phyloP scores from a whole-genome alignment of 2,888 invertebrate genomes.

The Zaprionus lineosus region DNA sequence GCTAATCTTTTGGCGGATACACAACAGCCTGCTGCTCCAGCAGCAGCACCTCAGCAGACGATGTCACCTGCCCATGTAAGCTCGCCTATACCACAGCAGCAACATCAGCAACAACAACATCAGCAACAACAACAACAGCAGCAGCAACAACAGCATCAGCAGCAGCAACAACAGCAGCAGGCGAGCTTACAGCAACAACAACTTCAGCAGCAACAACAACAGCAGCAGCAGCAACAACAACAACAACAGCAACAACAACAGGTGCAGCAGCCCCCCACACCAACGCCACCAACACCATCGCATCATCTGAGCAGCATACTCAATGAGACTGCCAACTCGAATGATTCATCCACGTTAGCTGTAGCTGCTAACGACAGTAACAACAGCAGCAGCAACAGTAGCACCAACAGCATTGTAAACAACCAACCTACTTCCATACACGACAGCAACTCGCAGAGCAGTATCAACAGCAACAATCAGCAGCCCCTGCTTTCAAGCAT shows the following conservation, averaged over 20 bases:
- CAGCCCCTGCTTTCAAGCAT: conserved; percentile 69
- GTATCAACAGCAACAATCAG: conserved; percentile 80
- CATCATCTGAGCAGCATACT: conserved; percentile 78
- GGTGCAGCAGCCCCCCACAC: conserved; percentile 54
- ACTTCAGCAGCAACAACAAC: conserved; percentile 52
- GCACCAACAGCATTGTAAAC: conserved; percentile 82
- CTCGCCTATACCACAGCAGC: conserved; percentile 49
- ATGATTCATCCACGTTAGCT: conserved; percentile 81
- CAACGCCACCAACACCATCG: conserved; percentile 70
- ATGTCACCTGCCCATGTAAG: conserved; percentile 62
- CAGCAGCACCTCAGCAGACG: conserved; percentile 45
- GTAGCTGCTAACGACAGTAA: conserved; percentile 82
- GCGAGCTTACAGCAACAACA: conserved; percentile 41
- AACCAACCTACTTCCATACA: conserved; percentile 83
- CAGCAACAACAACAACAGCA: conserved; percentile 63
- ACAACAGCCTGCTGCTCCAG: conserved; percentile 35
- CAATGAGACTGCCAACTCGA: conserved; percentile 82
- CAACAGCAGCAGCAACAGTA: conserved; percentile 82
- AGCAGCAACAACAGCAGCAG: conserved; percentile 50
- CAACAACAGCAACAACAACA: conserved; percentile 54
- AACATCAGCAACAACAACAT: conserved; percentile 55
- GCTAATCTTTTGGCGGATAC: conserved; percentile 63
- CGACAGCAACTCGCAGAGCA: conserved; percentile 82
- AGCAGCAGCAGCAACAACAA: conserved; percentile 50
- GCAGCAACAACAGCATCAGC: conserved; percentile 52